Evolutionary conservation across 2,113 vertebrate genomes (phyloP).

Genomic region (Corythornis cristatus): DNA sequence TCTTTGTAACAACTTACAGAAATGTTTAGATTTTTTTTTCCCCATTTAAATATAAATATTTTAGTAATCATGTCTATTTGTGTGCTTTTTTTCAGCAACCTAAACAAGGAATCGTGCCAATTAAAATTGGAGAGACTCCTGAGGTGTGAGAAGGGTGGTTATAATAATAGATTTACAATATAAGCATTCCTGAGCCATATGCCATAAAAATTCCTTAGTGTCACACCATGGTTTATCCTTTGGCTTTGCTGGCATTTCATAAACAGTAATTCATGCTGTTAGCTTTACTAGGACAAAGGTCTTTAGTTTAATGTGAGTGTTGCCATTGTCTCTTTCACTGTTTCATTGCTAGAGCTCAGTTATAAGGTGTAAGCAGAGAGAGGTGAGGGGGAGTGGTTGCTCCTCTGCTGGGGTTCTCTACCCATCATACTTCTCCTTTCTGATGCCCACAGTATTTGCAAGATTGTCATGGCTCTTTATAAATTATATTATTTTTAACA

Average conservation of each 20-base stretch:
- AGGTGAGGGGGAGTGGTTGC: not conserved
- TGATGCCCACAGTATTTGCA: not conserved
- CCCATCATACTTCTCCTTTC: not conserved
- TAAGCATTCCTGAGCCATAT: not conserved
- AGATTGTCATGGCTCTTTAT: not conserved
- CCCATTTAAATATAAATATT: not conserved
- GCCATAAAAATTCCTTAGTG: conserved; percentile 19
- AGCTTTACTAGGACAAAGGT: not conserved
- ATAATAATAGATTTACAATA: conserved; percentile 9
- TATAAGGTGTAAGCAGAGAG: not conserved
- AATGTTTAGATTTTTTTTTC: not conserved
- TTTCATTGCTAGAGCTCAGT: not conserved
- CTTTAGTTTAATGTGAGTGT: not conserved
- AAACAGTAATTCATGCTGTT: not conserved
- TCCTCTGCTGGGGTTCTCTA: not conserved
- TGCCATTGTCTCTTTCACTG: not conserved
- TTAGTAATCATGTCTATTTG: not conserved
- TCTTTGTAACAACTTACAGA: not conserved
- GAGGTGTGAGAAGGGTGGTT: not conserved
- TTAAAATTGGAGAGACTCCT: conserved; percentile 23
- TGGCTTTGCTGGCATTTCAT: not conserved
- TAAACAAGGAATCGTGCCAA: not conserved
- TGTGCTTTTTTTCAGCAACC: not conserved
- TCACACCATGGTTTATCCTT: not conserved
- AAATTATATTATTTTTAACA: not conserved